Conservation (phyloP, 2,113 vertebrate genomes). For the Colinus virginianus region DNA sequence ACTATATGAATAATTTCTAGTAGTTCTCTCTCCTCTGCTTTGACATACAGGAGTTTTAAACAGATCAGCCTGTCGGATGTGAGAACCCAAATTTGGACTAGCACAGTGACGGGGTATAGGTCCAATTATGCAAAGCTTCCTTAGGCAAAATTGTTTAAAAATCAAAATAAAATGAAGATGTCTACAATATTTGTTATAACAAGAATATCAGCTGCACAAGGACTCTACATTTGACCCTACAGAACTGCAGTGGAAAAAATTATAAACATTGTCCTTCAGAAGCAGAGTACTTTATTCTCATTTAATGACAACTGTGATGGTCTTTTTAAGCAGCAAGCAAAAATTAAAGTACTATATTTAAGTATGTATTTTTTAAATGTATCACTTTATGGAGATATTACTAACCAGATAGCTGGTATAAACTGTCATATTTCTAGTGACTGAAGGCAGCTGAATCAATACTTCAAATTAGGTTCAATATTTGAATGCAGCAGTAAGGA, state of each 20-base stretch:
- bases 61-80: conserved; percentile 21
- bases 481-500: conserved; percentile 45
- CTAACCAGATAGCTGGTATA: conserved; percentile 52
- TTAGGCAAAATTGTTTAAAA: conserved; percentile 12
- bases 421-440: conserved; percentile 45
- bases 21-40: neutral
- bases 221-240: neutral
- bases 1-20: neutral
- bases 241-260: neutral
- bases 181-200: neutral
- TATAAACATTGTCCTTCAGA: conserved; percentile 32
- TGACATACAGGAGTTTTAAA: conserved; percentile 41
- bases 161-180: neutral
- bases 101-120: neutral
- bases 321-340: conserved; percentile 42
- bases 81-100: neutral
- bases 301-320: conserved; percentile 30
- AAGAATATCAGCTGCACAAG: neutral
- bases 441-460: conserved; percentile 50
- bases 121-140: neutral
- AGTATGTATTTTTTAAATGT: conserved; percentile 46
- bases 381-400: conserved; percentile 49
- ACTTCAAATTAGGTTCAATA: conserved; percentile 48
- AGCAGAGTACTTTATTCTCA: conserved; percentile 23
- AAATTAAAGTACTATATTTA: conserved; percentile 60